Percentiles rank a stretch among this genome's conserved stretches.
Evolutionary conservation across 2,888 invertebrate species (phyloP).

Genomic region (Tiphia femorata): DNA sequence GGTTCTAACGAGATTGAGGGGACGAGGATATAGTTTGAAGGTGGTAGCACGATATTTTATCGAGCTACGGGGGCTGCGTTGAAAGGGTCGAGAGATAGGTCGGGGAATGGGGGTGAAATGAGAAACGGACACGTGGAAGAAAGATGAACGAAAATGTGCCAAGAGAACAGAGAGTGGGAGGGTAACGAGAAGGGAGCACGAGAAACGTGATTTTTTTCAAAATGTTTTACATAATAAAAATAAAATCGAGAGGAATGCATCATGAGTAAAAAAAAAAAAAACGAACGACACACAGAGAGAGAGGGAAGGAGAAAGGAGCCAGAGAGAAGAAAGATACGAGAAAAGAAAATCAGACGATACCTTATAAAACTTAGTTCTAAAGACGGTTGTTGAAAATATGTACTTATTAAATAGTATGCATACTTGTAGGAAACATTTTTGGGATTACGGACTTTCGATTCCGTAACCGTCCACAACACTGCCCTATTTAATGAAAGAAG

Average conservation of each 20-base stretch:
- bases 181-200: constrained; percentile 3
- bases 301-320: background rate
- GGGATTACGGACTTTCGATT: constrained; percentile 58
- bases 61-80: too few relatives aligned
- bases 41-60: too few relatives aligned
- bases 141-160: background rate
- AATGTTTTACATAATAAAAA: constrained; percentile 55
- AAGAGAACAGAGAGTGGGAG: background rate
- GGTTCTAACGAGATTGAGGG: background rate
- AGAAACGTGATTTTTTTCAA: constrained; percentile 49
- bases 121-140: background rate
- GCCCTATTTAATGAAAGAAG: constrained; percentile 58
- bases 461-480: constrained; percentile 68
- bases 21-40: too few relatives aligned
- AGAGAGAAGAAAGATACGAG: constrained; percentile 47
- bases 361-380: constrained; percentile 62
- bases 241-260: background rate
- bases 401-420: constrained; percentile 66
- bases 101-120: background rate
- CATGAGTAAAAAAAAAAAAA: background rate
- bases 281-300: background rate
- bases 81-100: background rate
- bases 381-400: constrained; percentile 64
- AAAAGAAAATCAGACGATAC: constrained; percentile 46
- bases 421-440: constrained; percentile 66